Percentiles rank a stretch among this genome's conserved stretches.
These are phyloP conservation scores for Polypedilum pembai DNA, from an alignment of 1,140 invertebrate species.

Conservation along the genomic window DNA sequence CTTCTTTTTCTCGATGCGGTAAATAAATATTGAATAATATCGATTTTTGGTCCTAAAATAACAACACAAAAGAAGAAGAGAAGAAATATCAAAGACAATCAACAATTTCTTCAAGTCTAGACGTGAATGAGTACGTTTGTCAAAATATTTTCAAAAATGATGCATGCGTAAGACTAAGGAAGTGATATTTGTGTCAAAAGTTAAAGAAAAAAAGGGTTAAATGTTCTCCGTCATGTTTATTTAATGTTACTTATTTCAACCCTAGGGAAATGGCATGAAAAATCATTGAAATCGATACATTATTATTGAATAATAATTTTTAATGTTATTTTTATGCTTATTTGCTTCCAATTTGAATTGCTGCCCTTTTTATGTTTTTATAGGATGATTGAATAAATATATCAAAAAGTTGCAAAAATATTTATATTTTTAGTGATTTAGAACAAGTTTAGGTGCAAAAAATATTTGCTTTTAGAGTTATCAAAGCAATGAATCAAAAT, in stretches of 20 bases:
- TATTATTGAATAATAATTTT: conserved; percentile 9
- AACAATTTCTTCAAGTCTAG: conserved; percentile 8
- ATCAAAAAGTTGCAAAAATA: not conserved
- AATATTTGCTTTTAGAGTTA: too few relatives aligned
- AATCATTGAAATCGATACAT: not conserved
- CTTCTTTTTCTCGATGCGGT: not conserved
- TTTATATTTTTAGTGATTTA: too few relatives aligned
- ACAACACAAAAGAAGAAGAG: not conserved
- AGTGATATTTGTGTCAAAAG: not conserved
- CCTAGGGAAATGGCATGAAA: not conserved
- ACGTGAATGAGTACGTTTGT: not conserved
- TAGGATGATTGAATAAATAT: not conserved
- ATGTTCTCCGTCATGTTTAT: not conserved
- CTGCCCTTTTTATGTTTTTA: not conserved
- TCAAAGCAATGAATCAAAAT: too few relatives aligned
- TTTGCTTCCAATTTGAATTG: not conserved
- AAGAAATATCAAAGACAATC: not conserved
- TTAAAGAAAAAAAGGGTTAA: not conserved
- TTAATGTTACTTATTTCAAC: conserved; percentile 2
- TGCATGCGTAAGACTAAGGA: not conserved
- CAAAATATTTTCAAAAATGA: too few relatives aligned
- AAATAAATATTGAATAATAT: conserved; percentile 14
- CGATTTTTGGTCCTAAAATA: conserved; percentile 8
- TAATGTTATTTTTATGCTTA: conserved; percentile 14
- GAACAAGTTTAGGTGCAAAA: too few relatives aligned